phyloP scores from a whole-genome alignment of 53 echinoderm and acorn worm species.

The Crossaster papposus region DNA sequence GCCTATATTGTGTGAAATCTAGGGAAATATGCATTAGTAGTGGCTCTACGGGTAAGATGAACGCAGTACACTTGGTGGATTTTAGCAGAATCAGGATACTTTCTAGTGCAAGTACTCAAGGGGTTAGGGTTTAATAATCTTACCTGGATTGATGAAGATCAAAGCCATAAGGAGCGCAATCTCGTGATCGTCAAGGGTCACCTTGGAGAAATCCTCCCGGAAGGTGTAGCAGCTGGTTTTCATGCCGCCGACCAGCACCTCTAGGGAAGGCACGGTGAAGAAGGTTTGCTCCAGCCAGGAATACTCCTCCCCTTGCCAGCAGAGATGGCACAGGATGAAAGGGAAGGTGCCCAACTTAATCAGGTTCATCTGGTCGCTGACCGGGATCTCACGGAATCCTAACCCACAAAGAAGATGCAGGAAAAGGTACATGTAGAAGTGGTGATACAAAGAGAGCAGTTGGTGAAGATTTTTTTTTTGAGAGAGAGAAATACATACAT shows the following conservation, averaged over 20 bases:
- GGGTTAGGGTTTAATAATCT: too few relatives aligned
- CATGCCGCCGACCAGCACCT: slow-evolving; percentile 60
- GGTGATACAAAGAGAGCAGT: background rate
- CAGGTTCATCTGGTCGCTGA: slow-evolving; percentile 70
- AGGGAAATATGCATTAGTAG: too few relatives aligned
- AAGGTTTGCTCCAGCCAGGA: slow-evolving; percentile 69
- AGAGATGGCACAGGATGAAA: slow-evolving; percentile 64
- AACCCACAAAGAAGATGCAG: background rate
- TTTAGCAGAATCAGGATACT: too few relatives aligned
- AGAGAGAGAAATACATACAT: too few relatives aligned
- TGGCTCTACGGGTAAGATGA: too few relatives aligned
- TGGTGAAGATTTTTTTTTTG: too few relatives aligned
- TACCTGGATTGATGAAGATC: slow-evolving; percentile 75
- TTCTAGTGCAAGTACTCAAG: too few relatives aligned
- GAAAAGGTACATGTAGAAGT: background rate
- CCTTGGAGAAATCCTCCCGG: slow-evolving; percentile 55
- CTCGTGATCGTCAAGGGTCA: slow-evolving; percentile 69
- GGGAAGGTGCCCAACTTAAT: slow-evolving; percentile 77
- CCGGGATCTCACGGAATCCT: slow-evolving; percentile 65
- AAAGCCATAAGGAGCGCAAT: slow-evolving; percentile 69
- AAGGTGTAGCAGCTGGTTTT: slow-evolving; percentile 42
- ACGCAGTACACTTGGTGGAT: too few relatives aligned
- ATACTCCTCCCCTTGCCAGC: slow-evolving; percentile 64
- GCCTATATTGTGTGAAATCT: too few relatives aligned
- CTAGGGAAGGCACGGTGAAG: slow-evolving; percentile 55